phyloP scores from a whole-genome alignment of 1,140 invertebrate species.

The Drosophila lacteicornis region DNA sequence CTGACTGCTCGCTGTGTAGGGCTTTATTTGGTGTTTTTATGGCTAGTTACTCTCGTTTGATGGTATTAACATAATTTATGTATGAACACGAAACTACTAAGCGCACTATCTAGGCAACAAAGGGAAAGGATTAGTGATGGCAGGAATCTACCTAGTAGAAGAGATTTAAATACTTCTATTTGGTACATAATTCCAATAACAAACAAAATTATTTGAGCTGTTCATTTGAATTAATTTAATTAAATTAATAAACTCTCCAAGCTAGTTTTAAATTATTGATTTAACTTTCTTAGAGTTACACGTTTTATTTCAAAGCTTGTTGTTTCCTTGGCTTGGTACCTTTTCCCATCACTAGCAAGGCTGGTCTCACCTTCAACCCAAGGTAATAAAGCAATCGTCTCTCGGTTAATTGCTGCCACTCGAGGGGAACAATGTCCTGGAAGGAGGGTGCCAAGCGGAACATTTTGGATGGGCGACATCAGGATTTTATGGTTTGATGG shows the following conservation, averaged over 20 bases:
- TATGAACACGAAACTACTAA: slow-evolving; percentile 78
- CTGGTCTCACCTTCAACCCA: not conserved
- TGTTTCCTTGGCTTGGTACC: too few species aligned
- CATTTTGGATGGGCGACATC: slow-evolving; percentile 1
- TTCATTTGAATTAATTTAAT: too few species aligned
- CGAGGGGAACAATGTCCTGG: slow-evolving; percentile 10
- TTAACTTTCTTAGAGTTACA: not conserved
- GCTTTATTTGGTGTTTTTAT: slow-evolving; percentile 74
- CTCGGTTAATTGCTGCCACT: slow-evolving; percentile 33
- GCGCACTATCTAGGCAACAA: slow-evolving; percentile 17
- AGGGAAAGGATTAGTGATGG: slow-evolving; percentile 8
- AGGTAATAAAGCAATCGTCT: slow-evolving; percentile 55
- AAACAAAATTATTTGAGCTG: too few species aligned
- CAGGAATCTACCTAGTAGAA: not conserved
- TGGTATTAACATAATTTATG: slow-evolving; percentile 82
- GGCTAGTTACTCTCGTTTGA: slow-evolving; percentile 74
- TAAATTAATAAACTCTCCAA: too few species aligned
- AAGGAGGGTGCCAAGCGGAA: not conserved
- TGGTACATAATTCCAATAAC: too few species aligned
- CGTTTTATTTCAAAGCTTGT: not conserved
- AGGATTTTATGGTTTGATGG: slow-evolving; percentile 19
- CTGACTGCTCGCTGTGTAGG: slow-evolving; percentile 37
- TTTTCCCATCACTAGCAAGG: not conserved
- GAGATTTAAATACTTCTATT: too few species aligned
- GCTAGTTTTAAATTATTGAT: not conserved